Conservation (phyloP, 2,113 vertebrate species). For the Tylochromis polylepis region DNA sequence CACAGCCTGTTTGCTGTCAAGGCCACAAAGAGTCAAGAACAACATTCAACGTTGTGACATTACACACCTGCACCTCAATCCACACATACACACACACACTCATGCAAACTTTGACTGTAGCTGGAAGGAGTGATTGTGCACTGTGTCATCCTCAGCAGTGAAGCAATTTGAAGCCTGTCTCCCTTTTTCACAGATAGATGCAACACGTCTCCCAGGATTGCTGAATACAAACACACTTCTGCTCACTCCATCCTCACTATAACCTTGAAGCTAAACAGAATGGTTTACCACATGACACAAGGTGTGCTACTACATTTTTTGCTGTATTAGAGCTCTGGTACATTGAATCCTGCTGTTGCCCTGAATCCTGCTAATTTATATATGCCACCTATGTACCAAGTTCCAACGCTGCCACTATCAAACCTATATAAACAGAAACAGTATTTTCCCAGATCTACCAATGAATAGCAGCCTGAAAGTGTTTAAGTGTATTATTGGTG, state of each 20-base stretch:
- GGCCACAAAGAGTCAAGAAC: slow-evolving; percentile 14
- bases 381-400: neutral
- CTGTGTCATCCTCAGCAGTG: slow-evolving; percentile 37
- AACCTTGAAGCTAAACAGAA: slow-evolving; percentile 42
- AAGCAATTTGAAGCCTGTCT: slow-evolving; percentile 50
- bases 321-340: neutral
- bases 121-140: slow-evolving; percentile 37
- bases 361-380: neutral
- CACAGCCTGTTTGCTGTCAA: slow-evolving; percentile 3
- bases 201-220: slow-evolving; percentile 35
- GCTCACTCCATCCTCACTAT: slow-evolving; percentile 19
- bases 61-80: neutral
- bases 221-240: slow-evolving; percentile 39
- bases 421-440: neutral
- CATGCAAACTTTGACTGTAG: slow-evolving; percentile 10
- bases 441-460: neutral
- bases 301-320: neutral
- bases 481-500: neutral
- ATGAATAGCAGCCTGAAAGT: neutral
- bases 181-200: slow-evolving; percentile 34
- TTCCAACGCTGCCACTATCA: neutral
- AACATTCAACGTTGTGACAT: slow-evolving; percentile 27
- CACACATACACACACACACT: neutral
- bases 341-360: neutral
- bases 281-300: slow-evolving; percentile 20